A percentile compares a stretch with the other conserved stretches of the same genome.
Conservation (phyloP, 2,797 vertebrate genomes). For the Gymnocypris eckloni region DNA sequence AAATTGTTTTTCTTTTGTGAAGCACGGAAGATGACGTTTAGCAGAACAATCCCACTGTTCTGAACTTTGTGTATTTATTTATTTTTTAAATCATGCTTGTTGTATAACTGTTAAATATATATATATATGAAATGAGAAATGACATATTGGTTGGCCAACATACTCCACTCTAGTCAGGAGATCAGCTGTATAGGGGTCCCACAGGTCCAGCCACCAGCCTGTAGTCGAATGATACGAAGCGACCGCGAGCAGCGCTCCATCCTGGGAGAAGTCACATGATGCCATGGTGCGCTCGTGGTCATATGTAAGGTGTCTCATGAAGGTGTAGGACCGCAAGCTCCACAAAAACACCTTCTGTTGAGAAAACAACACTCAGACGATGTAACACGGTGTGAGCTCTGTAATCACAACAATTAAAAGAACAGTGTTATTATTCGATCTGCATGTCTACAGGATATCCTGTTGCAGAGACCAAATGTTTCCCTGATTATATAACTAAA, state of each 20-base stretch:
- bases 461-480: not conserved
- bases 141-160: conserved; percentile 37
- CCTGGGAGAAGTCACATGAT: conserved; percentile 93
- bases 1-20: not conserved
- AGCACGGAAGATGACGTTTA: not conserved
- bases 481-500: conserved; percentile 2
- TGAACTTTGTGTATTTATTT: not conserved
- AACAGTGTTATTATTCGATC: not conserved
- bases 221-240: conserved; percentile 84
- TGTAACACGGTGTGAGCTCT: not conserved
- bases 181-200: conserved; percentile 96
- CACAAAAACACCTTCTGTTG: conserved; percentile 89
- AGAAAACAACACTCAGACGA: not conserved
- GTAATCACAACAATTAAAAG: not conserved
- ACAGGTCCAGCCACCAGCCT: conserved; percentile 89
- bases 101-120: too few species aligned
- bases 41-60: not conserved
- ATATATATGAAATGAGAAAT: not conserved
- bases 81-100: too few species aligned
- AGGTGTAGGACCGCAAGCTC: conserved; percentile 91
- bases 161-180: conserved; percentile 89
- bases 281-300: conserved; percentile 83
- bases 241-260: conserved; percentile 91
- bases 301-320: conserved; percentile 88
- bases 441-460: not conserved